These are phyloP conservation scores for Drosophila sproati DNA, from an alignment of 1,140 invertebrate species.

Conservation along the genomic window DNA sequence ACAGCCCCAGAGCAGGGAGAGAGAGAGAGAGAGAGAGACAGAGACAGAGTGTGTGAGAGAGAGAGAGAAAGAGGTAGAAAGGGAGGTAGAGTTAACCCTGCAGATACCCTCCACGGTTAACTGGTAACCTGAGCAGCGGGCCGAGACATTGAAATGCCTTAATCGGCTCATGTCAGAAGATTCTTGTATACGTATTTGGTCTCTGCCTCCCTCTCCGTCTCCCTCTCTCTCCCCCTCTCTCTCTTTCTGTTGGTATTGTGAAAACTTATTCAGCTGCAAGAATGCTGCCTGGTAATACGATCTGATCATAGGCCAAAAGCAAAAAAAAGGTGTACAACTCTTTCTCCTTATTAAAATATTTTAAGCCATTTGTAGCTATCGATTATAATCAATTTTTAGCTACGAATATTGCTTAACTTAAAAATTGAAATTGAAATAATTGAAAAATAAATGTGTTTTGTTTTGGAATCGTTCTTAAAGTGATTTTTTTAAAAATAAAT, in stretches of 20 bases:
- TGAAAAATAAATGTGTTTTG: too few species aligned
- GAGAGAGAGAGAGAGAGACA: constrained; percentile 3
- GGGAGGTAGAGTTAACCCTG: constrained; percentile 24
- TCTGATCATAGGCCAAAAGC: constrained; percentile 56
- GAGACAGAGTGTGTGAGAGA: neutral
- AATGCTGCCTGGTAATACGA: constrained; percentile 68
- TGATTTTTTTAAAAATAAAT: too few species aligned
- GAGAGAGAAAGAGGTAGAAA: neutral
- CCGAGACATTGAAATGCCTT: constrained; percentile 82
- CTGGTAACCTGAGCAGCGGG: constrained; percentile 49
- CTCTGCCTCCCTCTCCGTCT: neutral
- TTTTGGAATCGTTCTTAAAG: too few species aligned
- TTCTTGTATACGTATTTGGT: constrained; percentile 23
- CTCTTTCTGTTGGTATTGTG: constrained; percentile 23
- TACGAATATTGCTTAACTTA: too few species aligned
- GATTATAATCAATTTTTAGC: constrained; percentile 7
- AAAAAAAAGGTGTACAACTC: constrained; percentile 45
- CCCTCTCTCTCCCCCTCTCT: neutral
- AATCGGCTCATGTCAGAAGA: constrained; percentile 84
- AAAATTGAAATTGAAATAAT: too few species aligned
- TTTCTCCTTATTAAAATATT: constrained; percentile 50
- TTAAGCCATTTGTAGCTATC: constrained; percentile 10
- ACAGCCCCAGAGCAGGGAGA: neutral
- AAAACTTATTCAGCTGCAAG: constrained; percentile 77
- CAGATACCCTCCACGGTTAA: constrained; percentile 3